Conservation (phyloP, 1,140 invertebrate species). For the Chymomyza costata region DNA sequence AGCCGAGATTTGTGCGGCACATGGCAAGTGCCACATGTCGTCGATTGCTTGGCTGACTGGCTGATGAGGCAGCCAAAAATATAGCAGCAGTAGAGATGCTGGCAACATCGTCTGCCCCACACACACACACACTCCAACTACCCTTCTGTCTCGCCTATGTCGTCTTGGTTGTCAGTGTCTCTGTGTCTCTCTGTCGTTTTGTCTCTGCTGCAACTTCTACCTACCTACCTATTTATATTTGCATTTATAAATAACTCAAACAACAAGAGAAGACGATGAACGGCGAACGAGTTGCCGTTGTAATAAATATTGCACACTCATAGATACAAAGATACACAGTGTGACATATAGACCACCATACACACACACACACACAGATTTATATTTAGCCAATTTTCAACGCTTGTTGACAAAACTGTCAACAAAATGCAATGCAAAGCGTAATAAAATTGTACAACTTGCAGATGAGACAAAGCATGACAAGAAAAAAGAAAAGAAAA, state of each 20-base stretch:
- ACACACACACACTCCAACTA: too few species aligned
- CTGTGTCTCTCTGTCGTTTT: slow-evolving; percentile 2
- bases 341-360: neutral
- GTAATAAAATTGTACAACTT: slow-evolving; percentile 71
- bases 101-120: neutral
- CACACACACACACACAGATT: slow-evolving; percentile 57
- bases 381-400: slow-evolving; percentile 75
- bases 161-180: slow-evolving; percentile 26
- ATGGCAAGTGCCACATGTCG: slow-evolving; percentile 9
- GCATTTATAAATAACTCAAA: slow-evolving; percentile 71
- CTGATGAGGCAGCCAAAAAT: neutral
- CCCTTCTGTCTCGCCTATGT: too few species aligned
- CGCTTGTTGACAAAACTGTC: slow-evolving; percentile 75
- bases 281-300: slow-evolving; percentile 63
- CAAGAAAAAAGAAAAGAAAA: neutral
- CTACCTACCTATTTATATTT: slow-evolving; percentile 69
- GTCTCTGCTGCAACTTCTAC: slow-evolving; percentile 39
- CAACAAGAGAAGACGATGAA: neutral
- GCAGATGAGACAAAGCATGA: slow-evolving; percentile 7
- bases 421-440: slow-evolving; percentile 73
- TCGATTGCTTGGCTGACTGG: slow-evolving; percentile 1
- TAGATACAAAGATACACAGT: slow-evolving; percentile 31
- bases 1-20: neutral
- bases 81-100: neutral
- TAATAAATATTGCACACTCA: slow-evolving; percentile 62